These are phyloP conservation scores for Euplexia lucipara DNA, from an alignment of 2,888 invertebrate species.

Conservation along the genomic window DNA sequence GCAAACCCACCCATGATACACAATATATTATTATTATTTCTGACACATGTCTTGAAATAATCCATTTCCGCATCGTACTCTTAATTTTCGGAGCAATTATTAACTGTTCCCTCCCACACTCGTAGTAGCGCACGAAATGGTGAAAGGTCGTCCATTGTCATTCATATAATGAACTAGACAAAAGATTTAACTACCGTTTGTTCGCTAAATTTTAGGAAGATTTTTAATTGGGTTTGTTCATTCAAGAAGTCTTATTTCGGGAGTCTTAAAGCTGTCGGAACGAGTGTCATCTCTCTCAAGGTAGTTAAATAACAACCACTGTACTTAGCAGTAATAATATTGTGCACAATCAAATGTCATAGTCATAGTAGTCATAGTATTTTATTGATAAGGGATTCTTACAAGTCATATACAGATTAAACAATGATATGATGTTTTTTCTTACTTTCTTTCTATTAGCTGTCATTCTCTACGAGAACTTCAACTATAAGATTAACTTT, in stretches of 20 bases:
- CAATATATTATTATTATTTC: too few relatives aligned
- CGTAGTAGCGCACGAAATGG: conserved; percentile 10
- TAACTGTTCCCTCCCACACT: conserved; percentile 4
- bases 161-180: conserved; percentile 42
- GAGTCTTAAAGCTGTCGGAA: background rate
- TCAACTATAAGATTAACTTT: too few relatives aligned
- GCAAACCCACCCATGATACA: background rate
- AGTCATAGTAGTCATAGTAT: too few relatives aligned
- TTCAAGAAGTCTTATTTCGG: conserved; percentile 1
- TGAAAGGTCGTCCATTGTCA: conserved; percentile 33
- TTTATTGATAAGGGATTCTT: too few relatives aligned
- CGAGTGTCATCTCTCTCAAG: too few relatives aligned
- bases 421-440: too few relatives aligned
- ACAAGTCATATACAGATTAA: too few relatives aligned
- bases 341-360: conserved; percentile 2
- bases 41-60: background rate
- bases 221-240: conserved; percentile 8
- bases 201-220: conserved; percentile 16
- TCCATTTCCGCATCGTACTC: background rate
- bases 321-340: conserved; percentile 14
- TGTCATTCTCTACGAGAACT: too few relatives aligned
- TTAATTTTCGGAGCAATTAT: conserved; percentile 15
- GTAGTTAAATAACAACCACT: background rate
- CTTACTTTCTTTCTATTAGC: too few relatives aligned
- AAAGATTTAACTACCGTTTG: conserved; percentile 16